Base-by-base conservation (phyloP, 2,113 vertebrate species). In the Diadophis punctatus region DNA sequence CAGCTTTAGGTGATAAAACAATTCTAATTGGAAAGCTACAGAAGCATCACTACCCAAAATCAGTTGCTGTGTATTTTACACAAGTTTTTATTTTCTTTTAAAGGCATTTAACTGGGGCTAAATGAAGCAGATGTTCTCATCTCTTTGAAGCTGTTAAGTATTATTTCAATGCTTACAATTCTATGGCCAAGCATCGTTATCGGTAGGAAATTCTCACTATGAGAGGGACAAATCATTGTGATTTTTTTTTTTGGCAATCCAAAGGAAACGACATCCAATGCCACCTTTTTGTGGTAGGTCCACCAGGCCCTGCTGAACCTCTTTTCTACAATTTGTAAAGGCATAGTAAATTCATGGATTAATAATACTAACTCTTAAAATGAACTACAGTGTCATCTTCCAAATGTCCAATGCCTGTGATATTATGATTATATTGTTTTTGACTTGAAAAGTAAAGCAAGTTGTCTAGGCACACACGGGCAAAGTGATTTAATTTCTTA, bases 401-500 rank as follows among this genome's bases (percentile, higher is more conserved):
- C 0, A 25, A 2, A 4, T 34, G 88, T 94, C 58, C 51, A 20
- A 1, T n/a, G 46, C 90, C 94, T 88, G 55, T 22, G 86, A 80
- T 49, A 8, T 43, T 43, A 18, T 7, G 39, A 60, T 0, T 92
- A 68, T 39, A 34, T 91, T 74, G 89, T 91, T 91, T 93, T 51
- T 94, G 88, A 90, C 2, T 52, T 91, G n/a, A 93, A 86, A 16
- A 58, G 90, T 90, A 92, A 95, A 49, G 23, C 53, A 63, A 53
- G 46, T 0, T 16, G 86, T n/a, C 0, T 1, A 60, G 53, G 87
- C 25, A 3, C 86, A 23, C 56, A 16, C 30, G 60, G 86, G 46
- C 25, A n/a, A 0, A 0, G 91, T 4, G 0, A 0, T 11, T 39
- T 51, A 23, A 51, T 9, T 55, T n/a, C n/a, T n/a, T n/a, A n/a